A percentile compares a stretch with the other conserved stretches of the same genome.
phyloP scores from a whole-genome alignment of 2,888 invertebrate genomes.

The Melinaea menophilus region DNA sequence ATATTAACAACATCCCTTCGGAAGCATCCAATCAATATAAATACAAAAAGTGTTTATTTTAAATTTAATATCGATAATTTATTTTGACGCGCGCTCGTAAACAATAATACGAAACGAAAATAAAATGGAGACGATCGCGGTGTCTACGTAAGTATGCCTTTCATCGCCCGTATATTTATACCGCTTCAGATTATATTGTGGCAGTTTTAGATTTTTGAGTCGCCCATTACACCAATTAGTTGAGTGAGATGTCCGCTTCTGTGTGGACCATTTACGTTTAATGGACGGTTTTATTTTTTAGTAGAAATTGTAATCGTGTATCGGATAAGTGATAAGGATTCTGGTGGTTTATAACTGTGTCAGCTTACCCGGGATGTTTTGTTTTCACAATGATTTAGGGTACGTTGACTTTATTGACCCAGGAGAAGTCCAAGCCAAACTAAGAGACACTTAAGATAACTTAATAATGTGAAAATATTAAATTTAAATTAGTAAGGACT shows the following conservation, averaged over 20 bases:
- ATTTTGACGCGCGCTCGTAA: slow-evolving; percentile 28
- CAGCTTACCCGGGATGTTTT: too few species aligned
- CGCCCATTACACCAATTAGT: slow-evolving; percentile 75
- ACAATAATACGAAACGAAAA: slow-evolving; percentile 46
- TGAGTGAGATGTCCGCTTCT: slow-evolving; percentile 74
- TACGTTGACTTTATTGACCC: too few species aligned
- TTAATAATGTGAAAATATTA: too few species aligned
- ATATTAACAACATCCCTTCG: too few species aligned
- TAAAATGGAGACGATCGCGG: slow-evolving; percentile 69
- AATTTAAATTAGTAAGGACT: too few species aligned
- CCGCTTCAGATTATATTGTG: slow-evolving; percentile 60
- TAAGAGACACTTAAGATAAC: too few species aligned
- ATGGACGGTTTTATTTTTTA: slow-evolving; percentile 40
- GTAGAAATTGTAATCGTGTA: slow-evolving; percentile 13
- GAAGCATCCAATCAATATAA: neutral
- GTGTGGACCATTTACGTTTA: slow-evolving; percentile 64
- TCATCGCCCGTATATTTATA: slow-evolving; percentile 73
- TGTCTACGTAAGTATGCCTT: slow-evolving; percentile 66
- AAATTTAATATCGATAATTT: slow-evolving; percentile 6
- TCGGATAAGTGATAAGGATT: slow-evolving; percentile 9
- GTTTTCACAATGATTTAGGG: too few species aligned
- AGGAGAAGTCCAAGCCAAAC: too few species aligned
- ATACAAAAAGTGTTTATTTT: neutral
- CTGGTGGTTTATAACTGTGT: slow-evolving; percentile 4
- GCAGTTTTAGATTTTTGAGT: slow-evolving; percentile 65